phyloP scores from a whole-genome alignment of 2,797 vertebrate genomes.

The Eospalax fontanierii region DNA sequence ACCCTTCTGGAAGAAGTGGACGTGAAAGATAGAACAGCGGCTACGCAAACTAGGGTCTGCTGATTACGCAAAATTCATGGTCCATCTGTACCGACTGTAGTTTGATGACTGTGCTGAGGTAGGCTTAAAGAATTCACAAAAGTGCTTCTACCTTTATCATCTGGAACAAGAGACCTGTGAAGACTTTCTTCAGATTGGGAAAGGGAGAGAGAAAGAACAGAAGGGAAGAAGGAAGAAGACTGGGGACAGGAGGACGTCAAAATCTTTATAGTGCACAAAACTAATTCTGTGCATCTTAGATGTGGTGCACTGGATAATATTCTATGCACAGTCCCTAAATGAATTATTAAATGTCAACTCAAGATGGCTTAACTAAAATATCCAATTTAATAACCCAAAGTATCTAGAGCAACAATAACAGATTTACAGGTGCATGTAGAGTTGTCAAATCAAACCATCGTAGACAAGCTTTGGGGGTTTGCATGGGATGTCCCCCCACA shows the following conservation, averaged over 20 bases:
- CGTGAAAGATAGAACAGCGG: neutral
- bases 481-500: constrained; percentile 57
- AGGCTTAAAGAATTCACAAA: neutral
- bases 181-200: neutral
- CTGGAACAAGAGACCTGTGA: neutral
- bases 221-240: too few relatives aligned
- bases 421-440: constrained; percentile 76
- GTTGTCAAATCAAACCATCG: constrained; percentile 79
- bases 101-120: too few relatives aligned
- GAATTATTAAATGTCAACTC: constrained; percentile 83
- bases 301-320: constrained; percentile 76
- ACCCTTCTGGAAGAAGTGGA: neutral
- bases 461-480: constrained; percentile 77
- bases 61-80: neutral
- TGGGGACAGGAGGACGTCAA: constrained; percentile 33
- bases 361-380: constrained; percentile 84
- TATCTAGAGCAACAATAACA: constrained; percentile 81
- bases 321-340: constrained; percentile 74
- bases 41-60: neutral
- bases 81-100: rapidly evolving
- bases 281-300: constrained; percentile 61
- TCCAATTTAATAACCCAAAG: constrained; percentile 79
- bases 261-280: constrained; percentile 68
- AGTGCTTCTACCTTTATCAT: neutral
- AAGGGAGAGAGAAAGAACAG: neutral